phyloP scores from a whole-genome alignment of 1,140 invertebrate species.

The Panagrolaimus sp. region DNA sequence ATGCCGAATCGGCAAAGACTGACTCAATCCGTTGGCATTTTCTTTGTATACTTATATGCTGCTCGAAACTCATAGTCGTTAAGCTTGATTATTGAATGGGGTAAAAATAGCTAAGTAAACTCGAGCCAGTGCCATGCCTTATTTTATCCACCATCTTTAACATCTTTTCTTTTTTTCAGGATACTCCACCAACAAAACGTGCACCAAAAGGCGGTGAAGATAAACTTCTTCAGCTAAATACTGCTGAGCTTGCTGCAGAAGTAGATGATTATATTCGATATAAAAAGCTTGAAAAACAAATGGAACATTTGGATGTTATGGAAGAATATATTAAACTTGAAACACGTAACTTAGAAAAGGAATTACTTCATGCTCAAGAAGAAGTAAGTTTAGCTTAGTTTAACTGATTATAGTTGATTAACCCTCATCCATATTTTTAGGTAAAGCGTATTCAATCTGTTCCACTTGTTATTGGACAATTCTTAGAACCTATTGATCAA shows the following conservation, averaged over 20 bases:
- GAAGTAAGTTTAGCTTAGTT: slow-evolving; percentile 60
- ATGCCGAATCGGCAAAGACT: too few relatives aligned
- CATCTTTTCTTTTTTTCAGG: not conserved
- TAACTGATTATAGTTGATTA: not conserved
- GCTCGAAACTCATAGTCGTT: too few relatives aligned
- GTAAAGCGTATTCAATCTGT: slow-evolving; percentile 95
- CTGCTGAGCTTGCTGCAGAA: not conserved
- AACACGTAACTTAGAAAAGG: slow-evolving; percentile 91
- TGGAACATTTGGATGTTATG: slow-evolving; percentile 94
- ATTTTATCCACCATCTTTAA: not conserved
- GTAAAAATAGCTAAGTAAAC: too few relatives aligned
- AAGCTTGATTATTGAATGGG: too few relatives aligned
- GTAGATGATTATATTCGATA: slow-evolving; percentile 43
- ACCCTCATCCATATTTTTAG: slow-evolving; percentile 58
- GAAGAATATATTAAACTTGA: slow-evolving; percentile 98
- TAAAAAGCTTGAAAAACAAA: slow-evolving; percentile 83
- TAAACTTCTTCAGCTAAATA: not conserved
- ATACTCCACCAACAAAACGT: not conserved
- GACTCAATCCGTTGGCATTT: too few relatives aligned
- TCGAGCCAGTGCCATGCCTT: too few relatives aligned
- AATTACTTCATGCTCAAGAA: slow-evolving; percentile 93
- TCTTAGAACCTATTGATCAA: slow-evolving; percentile 93
- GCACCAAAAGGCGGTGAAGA: not conserved
- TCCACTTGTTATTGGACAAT: slow-evolving; percentile 92
- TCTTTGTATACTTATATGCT: too few relatives aligned